These are phyloP conservation scores for Chelonia mydas DNA, from an alignment of 2,797 vertebrate species.

Conservation along the genomic window DNA sequence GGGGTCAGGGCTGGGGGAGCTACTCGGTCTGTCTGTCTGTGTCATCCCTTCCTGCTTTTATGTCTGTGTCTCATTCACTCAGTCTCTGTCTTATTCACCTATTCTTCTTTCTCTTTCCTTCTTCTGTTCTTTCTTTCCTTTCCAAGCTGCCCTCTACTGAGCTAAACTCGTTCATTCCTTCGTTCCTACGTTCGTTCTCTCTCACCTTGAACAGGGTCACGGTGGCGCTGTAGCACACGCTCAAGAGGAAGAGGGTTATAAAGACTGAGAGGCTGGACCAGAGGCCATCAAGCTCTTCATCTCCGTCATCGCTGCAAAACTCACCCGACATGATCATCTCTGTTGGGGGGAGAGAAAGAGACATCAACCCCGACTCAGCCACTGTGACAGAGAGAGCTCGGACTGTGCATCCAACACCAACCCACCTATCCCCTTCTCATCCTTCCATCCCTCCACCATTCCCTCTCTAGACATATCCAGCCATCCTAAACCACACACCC, in stretches of 20 bases:
- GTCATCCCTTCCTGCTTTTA: too few species aligned
- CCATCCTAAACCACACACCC: too few species aligned
- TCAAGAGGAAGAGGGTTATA: slow-evolving; percentile 90
- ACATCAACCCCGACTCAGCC: background rate
- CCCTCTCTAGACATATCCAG: background rate
- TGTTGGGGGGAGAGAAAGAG: background rate
- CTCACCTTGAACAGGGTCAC: slow-evolving; percentile 87
- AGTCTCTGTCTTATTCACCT: too few species aligned
- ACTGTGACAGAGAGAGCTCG: background rate
- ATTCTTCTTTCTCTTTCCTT: too few species aligned
- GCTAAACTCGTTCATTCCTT: background rate
- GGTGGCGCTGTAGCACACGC: slow-evolving; percentile 86
- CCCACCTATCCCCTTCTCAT: background rate
- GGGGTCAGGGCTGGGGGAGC: too few species aligned
- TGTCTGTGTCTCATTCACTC: too few species aligned
- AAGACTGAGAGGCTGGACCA: slow-evolving; percentile 84
- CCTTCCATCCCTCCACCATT: too few species aligned
- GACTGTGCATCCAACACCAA: background rate
- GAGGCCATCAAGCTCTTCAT: slow-evolving; percentile 79
- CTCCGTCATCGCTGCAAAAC: slow-evolving; percentile 39
- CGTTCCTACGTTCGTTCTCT: background rate
- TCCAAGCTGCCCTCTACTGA: too few species aligned
- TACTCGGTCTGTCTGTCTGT: too few species aligned
- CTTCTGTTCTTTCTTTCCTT: too few species aligned
- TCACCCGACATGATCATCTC: background rate